These are phyloP conservation scores for Oligia latruncula DNA, from an alignment of 2,888 invertebrate genomes.

Conservation along the genomic window DNA sequence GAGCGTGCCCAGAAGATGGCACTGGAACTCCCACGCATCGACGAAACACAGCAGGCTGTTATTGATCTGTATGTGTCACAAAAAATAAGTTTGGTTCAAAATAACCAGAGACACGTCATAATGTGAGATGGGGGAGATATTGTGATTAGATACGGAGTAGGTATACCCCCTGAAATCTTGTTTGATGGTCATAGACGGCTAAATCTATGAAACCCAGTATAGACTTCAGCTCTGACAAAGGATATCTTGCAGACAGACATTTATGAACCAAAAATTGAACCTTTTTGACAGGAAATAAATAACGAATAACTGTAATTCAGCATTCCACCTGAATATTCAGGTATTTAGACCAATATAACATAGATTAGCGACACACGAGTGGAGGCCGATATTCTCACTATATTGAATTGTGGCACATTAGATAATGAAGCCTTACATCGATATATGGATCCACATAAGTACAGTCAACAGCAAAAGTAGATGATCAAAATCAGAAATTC, in stretches of 20 bases:
- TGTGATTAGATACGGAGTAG: not conserved
- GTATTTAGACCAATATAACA: not conserved
- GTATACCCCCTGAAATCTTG: not conserved
- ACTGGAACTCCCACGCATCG: too few relatives aligned
- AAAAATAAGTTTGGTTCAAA: not conserved
- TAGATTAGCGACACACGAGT: conserved; percentile 8
- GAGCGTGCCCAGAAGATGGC: too few relatives aligned
- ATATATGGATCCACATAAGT: conserved; percentile 60
- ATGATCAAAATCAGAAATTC: too few relatives aligned
- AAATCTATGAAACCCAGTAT: not conserved
- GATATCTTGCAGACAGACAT: not conserved
- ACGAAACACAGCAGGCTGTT: too few relatives aligned
- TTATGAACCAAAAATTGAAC: not conserved
- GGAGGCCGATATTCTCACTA: conserved; percentile 46
- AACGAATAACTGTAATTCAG: not conserved
- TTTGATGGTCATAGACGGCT: not conserved
- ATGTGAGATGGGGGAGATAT: not conserved
- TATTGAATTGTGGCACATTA: conserved; percentile 64
- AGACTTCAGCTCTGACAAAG: not conserved
- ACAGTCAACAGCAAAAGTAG: too few relatives aligned
- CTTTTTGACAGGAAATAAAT: not conserved
- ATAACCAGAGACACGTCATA: not conserved
- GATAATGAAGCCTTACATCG: conserved; percentile 74
- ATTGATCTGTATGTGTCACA: not conserved
- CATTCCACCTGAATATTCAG: not conserved